These are phyloP conservation scores for Polylopha cassiicola DNA, from an alignment of 2,888 invertebrate genomes.

Conservation along the genomic window DNA sequence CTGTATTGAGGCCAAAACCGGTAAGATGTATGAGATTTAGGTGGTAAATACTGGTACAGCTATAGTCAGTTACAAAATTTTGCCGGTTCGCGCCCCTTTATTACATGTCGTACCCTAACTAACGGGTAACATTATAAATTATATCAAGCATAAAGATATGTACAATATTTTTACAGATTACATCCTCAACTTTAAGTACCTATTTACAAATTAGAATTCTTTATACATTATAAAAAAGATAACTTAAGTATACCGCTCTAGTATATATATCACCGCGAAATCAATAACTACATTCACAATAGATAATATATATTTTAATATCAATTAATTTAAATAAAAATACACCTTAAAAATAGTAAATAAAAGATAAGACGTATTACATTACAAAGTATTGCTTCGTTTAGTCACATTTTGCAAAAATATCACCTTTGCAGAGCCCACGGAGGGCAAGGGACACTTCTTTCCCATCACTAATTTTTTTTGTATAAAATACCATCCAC, in stretches of 20 bases:
- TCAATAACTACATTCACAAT: constrained; percentile 74
- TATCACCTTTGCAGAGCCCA: constrained; percentile 74
- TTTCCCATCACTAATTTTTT: constrained; percentile 32
- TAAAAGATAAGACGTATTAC: constrained; percentile 78
- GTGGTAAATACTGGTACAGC: too few species aligned
- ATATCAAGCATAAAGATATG: constrained; percentile 76
- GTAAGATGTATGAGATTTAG: too few species aligned
- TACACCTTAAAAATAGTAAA: constrained; percentile 70
- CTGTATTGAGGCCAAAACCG: too few species aligned
- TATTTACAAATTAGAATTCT: constrained; percentile 77
- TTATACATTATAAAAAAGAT: constrained; percentile 76
- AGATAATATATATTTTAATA: constrained; percentile 66
- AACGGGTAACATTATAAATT: constrained; percentile 69
- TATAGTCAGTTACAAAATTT: constrained; percentile 12
- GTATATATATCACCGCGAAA: constrained; percentile 75
- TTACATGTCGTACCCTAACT: constrained; percentile 31
- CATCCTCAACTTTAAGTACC: constrained; percentile 67
- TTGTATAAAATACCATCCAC: constrained; percentile 69
- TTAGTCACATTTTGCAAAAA: constrained; percentile 83
- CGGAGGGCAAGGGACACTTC: constrained; percentile 23
- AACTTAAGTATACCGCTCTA: constrained; percentile 70
- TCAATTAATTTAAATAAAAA: constrained; percentile 62
- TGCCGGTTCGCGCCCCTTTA: constrained; percentile 12
- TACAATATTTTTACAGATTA: constrained; percentile 76
- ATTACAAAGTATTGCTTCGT: constrained; percentile 87